Base-by-base conservation (phyloP, 2,797 vertebrate genomes). In the Tachyglossus aculeatus region DNA sequence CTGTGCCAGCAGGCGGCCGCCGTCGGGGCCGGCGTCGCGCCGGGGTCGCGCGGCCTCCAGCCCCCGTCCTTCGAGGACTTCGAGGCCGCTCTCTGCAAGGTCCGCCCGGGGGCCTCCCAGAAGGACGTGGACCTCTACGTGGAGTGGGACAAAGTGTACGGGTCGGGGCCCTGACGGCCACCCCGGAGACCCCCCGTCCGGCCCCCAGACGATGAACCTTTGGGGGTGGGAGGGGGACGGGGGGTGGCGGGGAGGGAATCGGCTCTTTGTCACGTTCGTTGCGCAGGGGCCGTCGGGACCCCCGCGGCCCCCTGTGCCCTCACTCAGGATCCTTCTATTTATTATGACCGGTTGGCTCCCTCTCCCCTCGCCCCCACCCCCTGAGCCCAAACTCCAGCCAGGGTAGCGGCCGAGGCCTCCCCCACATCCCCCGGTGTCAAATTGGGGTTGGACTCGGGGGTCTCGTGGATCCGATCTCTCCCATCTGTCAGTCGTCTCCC, bases 91-190 rank as follows among this genome's bases (percentile, higher is more conserved):
- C 93, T 99, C 74, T 93, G 96, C 89, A 98, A 99, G 87, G 94
- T 98, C 82, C 94, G 92, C 54, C 95, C 96, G 14, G 92, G 95
- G 47, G 86, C 90, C 63, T 94, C 94, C 67, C 88, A 94, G 74
- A 96, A 98, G 93, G 97, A 99, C 89, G 89, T 96, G 91, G 96
- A 98, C 91, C 86, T 94, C 81, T 96, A 95, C 83, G 91, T 92
- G 88, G 96, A 98, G 90, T 98, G 98, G 97, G 97, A 95, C 90
- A 98, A 98, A 84, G 94, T 96, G 91, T 98, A 95, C 8, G 91
- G 93, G 54, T 92, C 89, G 64, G 91, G 95, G 92, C 95, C 96
- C 91, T 98, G 94, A 97, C 55, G 70, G 80, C n/a, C 14, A 10
- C 6, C 2, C 15, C 6, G n/a, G 12, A 1, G 7, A 62, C 56